phyloP scores from a whole-genome alignment of 2,888 invertebrate species.

The Patella depressa region DNA sequence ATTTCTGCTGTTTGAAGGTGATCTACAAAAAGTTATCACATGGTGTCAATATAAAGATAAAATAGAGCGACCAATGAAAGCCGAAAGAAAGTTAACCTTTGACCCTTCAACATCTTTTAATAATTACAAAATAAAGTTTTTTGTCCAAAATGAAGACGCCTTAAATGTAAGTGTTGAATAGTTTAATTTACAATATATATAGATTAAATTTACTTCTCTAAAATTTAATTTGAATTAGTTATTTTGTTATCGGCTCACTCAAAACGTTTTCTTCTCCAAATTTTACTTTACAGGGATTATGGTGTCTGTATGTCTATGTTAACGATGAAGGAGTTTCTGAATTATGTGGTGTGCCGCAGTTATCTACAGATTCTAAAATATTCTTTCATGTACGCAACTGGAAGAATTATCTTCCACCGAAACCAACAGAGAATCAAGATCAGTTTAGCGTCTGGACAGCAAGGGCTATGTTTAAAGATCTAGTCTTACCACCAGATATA shows the following conservation, averaged over 20 bases:
- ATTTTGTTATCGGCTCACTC: too few relatives aligned
- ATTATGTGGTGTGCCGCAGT: slow-evolving; percentile 45
- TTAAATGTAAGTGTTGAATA: background rate
- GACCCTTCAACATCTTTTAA: slow-evolving; percentile 35
- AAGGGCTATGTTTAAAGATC: slow-evolving; percentile 35
- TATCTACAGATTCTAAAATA: slow-evolving; percentile 40
- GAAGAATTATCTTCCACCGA: slow-evolving; percentile 43
- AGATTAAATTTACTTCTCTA: too few relatives aligned
- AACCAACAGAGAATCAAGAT: slow-evolving; percentile 27
- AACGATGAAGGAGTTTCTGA: slow-evolving; percentile 34
- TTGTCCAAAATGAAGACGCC: slow-evolving; percentile 26
- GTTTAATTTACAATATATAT: background rate
- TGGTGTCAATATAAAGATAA: slow-evolving; percentile 40
- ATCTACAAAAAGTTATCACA: slow-evolving; percentile 25
- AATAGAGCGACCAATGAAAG: slow-evolving; percentile 25
- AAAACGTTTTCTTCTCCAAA: too few relatives aligned
- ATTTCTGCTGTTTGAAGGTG: slow-evolving; percentile 25
- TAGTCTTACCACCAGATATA: slow-evolving; percentile 44
- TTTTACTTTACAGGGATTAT: slow-evolving; percentile 38
- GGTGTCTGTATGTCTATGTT: slow-evolving; percentile 43
- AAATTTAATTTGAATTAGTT: too few relatives aligned
- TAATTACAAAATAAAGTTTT: slow-evolving; percentile 33
- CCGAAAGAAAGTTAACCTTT: slow-evolving; percentile 27
- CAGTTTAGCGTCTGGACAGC: slow-evolving; percentile 38
- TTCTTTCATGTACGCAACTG: slow-evolving; percentile 48